A percentile compares a stretch with the other conserved stretches of the same genome.
Conservation (phyloP, 2,797 vertebrate species). For the Halcyon chelicuti region DNA sequence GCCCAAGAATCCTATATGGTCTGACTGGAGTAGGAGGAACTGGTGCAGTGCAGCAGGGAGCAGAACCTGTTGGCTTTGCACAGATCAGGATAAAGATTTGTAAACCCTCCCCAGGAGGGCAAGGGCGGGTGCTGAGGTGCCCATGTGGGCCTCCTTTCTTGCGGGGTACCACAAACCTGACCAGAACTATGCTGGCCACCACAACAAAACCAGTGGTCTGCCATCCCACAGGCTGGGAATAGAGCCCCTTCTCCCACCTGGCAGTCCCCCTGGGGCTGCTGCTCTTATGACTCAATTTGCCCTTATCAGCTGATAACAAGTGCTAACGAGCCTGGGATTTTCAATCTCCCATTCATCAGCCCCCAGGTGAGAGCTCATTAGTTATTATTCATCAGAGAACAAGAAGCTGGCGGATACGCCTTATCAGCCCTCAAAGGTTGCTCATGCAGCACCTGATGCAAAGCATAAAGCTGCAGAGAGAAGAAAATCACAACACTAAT, state of each 20-base stretch:
- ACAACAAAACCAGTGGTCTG: not conserved
- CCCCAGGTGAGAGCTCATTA: slow-evolving; percentile 58
- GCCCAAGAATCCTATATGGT: too few species aligned
- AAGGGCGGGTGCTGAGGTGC: not conserved
- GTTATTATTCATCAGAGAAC: slow-evolving; percentile 66
- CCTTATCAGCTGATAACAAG: slow-evolving; percentile 73
- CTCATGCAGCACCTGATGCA: slow-evolving; percentile 25
- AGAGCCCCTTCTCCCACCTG: not conserved
- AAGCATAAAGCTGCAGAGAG: slow-evolving; percentile 56
- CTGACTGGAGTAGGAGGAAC: not conserved
- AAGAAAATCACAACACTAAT: slow-evolving; percentile 29
- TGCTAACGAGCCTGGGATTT: slow-evolving; percentile 63
- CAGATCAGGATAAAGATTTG: not conserved
- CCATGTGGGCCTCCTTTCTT: not conserved
- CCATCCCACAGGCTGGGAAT: not conserved
- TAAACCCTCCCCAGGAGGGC: not conserved
- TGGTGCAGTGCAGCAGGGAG: not conserved
- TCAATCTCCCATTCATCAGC: slow-evolving; percentile 53
- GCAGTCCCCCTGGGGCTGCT: not conserved
- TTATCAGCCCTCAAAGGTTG: slow-evolving; percentile 67
- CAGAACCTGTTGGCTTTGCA: not conserved
- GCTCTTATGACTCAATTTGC: slow-evolving; percentile 58
- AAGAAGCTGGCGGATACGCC: slow-evolving; percentile 2
- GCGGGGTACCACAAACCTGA: accelerated
- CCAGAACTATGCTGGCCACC: accelerated